Conservation (phyloP, 1,140 invertebrate genomes). For the Holotrichia oblita region DNA sequence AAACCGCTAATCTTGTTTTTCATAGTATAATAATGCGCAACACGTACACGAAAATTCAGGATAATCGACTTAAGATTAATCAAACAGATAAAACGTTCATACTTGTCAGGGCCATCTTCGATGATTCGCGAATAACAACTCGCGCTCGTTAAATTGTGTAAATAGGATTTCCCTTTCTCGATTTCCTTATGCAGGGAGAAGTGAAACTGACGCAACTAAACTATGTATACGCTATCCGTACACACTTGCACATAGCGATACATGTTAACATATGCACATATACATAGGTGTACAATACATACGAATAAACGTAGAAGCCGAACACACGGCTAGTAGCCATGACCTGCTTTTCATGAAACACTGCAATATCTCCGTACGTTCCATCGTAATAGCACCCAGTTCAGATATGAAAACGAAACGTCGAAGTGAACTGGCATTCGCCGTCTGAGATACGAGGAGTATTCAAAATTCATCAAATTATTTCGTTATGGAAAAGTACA, state of each 20-base stretch:
- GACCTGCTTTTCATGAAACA: constrained; percentile 46
- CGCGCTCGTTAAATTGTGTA: constrained; percentile 20
- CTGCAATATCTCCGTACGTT: constrained; percentile 6
- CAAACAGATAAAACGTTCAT: background rate
- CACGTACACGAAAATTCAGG: too few relatives aligned
- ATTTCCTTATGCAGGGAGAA: constrained; percentile 47
- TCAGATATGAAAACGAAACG: constrained; percentile 21
- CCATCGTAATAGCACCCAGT: background rate
- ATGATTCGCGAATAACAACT: background rate
- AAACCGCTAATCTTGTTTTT: too few relatives aligned
- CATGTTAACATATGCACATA: background rate
- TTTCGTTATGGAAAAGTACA: too few relatives aligned
- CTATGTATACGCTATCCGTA: constrained; percentile 3
- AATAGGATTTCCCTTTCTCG: constrained; percentile 47
- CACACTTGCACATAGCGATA: background rate
- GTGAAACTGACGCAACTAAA: constrained; percentile 45
- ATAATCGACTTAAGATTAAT: background rate
- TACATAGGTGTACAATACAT: constrained; percentile 9
- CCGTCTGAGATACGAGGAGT: background rate
- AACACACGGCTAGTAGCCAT: constrained; percentile 50
- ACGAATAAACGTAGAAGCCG: constrained; percentile 31
- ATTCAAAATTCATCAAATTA: too few relatives aligned
- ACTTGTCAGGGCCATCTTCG: background rate
- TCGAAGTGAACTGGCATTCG: background rate
- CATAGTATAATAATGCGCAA: too few relatives aligned